Percentiles rank a stretch among this genome's conserved stretches.
Conservation (phyloP, 2,888 invertebrate species). For the Xiphydria camelus region DNA sequence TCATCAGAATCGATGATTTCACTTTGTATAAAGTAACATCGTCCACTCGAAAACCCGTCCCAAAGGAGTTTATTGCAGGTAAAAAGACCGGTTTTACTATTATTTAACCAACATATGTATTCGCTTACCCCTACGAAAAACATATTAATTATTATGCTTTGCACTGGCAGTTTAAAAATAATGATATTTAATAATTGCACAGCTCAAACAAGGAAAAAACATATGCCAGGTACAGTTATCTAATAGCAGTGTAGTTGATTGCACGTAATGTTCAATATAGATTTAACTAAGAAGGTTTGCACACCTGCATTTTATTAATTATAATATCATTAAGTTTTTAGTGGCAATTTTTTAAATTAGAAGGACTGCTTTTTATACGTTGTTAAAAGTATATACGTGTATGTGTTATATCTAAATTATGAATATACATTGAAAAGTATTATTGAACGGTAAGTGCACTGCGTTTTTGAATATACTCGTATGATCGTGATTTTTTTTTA, state of each 20-base stretch:
- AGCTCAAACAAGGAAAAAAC: slow-evolving; percentile 57
- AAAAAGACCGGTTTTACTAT: too few species aligned
- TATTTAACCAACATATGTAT: slow-evolving; percentile 6
- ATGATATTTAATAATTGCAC: slow-evolving; percentile 43
- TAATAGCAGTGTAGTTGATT: slow-evolving; percentile 38
- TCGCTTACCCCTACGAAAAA: slow-evolving; percentile 1
- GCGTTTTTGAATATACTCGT: too few species aligned
- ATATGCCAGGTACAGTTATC: slow-evolving; percentile 49
- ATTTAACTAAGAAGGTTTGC: too few species aligned
- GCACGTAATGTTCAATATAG: slow-evolving; percentile 26
- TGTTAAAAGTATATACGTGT: too few species aligned
- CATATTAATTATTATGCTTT: not conserved
- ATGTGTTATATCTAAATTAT: too few species aligned
- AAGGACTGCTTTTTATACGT: too few species aligned
- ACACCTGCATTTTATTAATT: too few species aligned
- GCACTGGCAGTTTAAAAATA: slow-evolving; percentile 10
- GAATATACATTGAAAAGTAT: too few species aligned
- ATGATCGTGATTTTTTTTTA: too few species aligned
- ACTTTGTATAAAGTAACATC: slow-evolving; percentile 84
- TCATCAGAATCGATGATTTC: slow-evolving; percentile 89
- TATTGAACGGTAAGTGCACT: too few species aligned
- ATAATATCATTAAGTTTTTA: too few species aligned
- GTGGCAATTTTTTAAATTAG: too few species aligned
- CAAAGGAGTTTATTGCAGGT: slow-evolving; percentile 83
- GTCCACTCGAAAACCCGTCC: slow-evolving; percentile 70